Percentiles rank a stretch among this genome's conserved stretches.
phyloP scores from a whole-genome alignment of 2,113 vertebrate species.

The Zapornia atra region DNA sequence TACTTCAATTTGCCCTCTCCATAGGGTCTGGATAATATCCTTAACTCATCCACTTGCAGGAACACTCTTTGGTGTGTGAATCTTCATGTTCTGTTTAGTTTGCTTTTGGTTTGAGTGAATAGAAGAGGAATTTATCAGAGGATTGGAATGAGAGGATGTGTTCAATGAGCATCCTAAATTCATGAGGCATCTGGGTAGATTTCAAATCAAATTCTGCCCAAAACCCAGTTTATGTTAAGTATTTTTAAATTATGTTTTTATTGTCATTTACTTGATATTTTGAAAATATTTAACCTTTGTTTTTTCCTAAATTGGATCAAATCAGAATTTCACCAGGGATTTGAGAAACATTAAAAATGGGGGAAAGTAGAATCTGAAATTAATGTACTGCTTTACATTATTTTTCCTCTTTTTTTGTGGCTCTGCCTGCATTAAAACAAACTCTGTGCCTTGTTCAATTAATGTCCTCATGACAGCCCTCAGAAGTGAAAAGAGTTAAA shows the following conservation, averaged over 20 bases:
- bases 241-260: not conserved
- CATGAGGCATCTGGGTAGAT: not conserved
- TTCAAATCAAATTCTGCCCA: not conserved
- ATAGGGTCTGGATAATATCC: not conserved
- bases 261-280: slow-evolving; percentile 2
- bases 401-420: slow-evolving; percentile 3
- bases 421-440: slow-evolving; percentile 12
- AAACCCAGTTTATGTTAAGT: not conserved
- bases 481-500: slow-evolving; percentile 74
- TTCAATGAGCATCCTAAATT: not conserved
- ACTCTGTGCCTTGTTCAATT: slow-evolving; percentile 57
- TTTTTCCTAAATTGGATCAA: not conserved
- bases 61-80: not conserved
- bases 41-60: not conserved
- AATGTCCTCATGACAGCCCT: slow-evolving; percentile 62
- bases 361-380: not conserved
- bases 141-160: not conserved
- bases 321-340: not conserved
- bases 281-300: slow-evolving; percentile 40
- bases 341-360: not conserved
- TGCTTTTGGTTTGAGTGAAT: not conserved
- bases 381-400: not conserved
- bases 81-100: not conserved
- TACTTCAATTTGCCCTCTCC: not conserved
- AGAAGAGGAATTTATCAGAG: not conserved